phyloP scores from a whole-genome alignment of 2,113 vertebrate genomes.

The Sebastes schlegelii region DNA sequence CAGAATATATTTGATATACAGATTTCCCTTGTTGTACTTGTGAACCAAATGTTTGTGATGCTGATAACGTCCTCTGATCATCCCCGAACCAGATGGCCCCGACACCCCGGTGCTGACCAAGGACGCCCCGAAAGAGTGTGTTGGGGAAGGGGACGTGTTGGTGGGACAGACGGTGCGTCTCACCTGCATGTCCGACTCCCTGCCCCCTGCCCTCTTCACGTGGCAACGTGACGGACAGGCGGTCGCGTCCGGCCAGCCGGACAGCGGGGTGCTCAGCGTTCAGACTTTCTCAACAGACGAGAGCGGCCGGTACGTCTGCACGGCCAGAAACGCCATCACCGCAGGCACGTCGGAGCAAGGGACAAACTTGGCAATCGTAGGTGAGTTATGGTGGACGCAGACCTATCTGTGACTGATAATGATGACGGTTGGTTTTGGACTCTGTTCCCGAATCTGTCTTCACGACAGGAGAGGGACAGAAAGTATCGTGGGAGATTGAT shows the following conservation, averaged over 20 bases:
- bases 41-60: constrained; percentile 16
- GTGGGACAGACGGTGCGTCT: constrained; percentile 75
- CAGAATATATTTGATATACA: neutral
- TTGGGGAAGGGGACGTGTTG: constrained; percentile 73
- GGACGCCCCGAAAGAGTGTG: constrained; percentile 68
- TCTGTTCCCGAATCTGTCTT: constrained; percentile 66
- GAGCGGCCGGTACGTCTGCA: constrained; percentile 77
- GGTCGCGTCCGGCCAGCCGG: constrained; percentile 53
- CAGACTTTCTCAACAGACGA: constrained; percentile 76
- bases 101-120: constrained; percentile 77
- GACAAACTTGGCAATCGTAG: constrained; percentile 69
- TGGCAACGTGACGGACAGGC: constrained; percentile 75
- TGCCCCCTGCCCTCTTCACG: constrained; percentile 80
- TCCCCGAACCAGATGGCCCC: constrained; percentile 75
- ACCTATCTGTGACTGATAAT: constrained; percentile 60
- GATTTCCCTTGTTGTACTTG: neutral
- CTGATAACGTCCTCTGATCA: constrained; percentile 33
- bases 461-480: constrained; percentile 59
- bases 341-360: constrained; percentile 62
- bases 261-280: constrained; percentile 75
- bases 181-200: constrained; percentile 76
- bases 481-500: constrained; percentile 70
- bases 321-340: constrained; percentile 76
- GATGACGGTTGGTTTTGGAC: constrained; percentile 65
- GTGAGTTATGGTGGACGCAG: constrained; percentile 72